Conservation (phyloP, 2,888 invertebrate genomes). For the Drosophila dives region DNA sequence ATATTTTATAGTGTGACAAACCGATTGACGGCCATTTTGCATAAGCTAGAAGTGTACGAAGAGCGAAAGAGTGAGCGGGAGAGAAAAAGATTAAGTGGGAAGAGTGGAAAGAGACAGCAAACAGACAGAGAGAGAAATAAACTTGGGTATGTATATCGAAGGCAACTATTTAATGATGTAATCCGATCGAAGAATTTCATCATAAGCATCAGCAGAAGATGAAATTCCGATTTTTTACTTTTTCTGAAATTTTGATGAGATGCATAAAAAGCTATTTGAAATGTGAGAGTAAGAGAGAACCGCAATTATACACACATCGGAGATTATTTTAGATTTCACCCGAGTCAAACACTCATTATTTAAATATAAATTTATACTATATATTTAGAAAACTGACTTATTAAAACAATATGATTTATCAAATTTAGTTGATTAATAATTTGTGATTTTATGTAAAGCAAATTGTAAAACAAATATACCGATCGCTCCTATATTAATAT, state of each 20-base stretch:
- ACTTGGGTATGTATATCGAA: conserved; percentile 18
- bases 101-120: conserved; percentile 3
- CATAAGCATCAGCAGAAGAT: neutral
- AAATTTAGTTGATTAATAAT: neutral
- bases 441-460: neutral
- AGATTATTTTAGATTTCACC: neutral
- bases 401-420: neutral
- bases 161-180: conserved; percentile 18
- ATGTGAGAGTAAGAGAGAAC: neutral
- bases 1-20: conserved; percentile 42
- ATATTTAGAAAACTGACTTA: neutral
- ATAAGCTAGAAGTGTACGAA: conserved; percentile 7
- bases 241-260: neutral
- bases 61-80: neutral
- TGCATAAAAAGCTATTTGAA: neutral
- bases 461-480: neutral
- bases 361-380: neutral
- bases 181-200: conserved; percentile 1
- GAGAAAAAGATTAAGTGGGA: neutral
- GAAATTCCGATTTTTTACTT: neutral
- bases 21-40: conserved; percentile 52
- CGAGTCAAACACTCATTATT: neutral
- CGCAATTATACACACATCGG: neutral
- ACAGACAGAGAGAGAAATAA: conserved; percentile 9
- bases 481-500: neutral